Evolutionary conservation across 2,797 vertebrate species (phyloP).

Genomic region (Lycodopsis pacificus): DNA sequence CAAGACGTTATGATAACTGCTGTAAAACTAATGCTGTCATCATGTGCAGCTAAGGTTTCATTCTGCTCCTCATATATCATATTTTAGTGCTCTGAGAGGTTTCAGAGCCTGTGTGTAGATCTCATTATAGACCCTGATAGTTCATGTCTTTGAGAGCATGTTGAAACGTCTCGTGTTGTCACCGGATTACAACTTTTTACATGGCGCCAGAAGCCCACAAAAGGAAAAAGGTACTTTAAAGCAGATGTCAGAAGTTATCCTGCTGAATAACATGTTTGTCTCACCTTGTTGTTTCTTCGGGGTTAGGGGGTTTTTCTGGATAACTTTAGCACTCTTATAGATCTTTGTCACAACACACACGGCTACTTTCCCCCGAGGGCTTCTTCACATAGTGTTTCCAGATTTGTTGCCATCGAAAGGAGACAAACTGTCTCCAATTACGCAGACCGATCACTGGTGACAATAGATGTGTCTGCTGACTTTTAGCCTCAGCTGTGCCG

Average conservation of each 20-base stretch:
- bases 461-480: conserved; percentile 78
- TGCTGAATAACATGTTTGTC: conserved; percentile 61
- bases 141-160: conserved; percentile 29
- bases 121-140: conserved; percentile 36
- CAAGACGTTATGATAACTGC: conserved; percentile 58
- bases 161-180: conserved; percentile 5
- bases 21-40: conserved; percentile 68
- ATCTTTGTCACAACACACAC: conserved; percentile 63
- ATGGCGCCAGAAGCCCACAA: background rate
- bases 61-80: conserved; percentile 44
- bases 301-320: conserved; percentile 14
- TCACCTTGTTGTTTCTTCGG: conserved; percentile 36
- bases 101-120: conserved; percentile 25
- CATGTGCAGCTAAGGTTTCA: conserved; percentile 28
- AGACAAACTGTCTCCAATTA: conserved; percentile 79
- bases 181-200: background rate
- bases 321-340: conserved; percentile 44
- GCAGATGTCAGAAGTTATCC: conserved; percentile 8
- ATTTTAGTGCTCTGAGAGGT: conserved; percentile 36
- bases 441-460: conserved; percentile 70
- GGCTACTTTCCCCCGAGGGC: conserved; percentile 39
- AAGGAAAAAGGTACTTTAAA: conserved; percentile 3
- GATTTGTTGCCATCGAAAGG: conserved; percentile 73
- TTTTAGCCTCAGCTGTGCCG: conserved; percentile 66
- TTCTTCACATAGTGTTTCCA: conserved; percentile 74